Evolutionary conservation across 2,113 vertebrate species (phyloP), one percentile per base, ranked within the genome.

Genomic region (Lycocorax pyrrhopterus): DNA sequence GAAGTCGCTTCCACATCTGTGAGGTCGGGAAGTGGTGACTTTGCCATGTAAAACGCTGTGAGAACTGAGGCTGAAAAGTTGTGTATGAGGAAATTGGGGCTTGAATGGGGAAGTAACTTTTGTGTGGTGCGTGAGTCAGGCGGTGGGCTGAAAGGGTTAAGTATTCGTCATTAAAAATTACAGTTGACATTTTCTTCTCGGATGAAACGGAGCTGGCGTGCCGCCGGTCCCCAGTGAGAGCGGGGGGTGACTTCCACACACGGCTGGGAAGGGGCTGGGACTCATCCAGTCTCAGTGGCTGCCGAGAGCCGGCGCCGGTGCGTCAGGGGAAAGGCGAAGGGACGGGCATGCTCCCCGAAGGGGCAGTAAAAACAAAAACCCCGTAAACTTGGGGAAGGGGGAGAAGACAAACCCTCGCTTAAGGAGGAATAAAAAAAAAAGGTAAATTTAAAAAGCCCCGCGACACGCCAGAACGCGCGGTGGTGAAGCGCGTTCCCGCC

Each of bases 1-100:
- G 32, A 7, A 53, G 32, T 32, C 4, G 0, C 25, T 67, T 55
- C 29, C 78, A 33, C 12, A 13, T 7, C 51, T 6, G 7, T 4
- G 43, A 62, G 10, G 15, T 1, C 0, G 17, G 32, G 23, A 51
- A 78, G 66, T 0, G 5, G 29, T 8, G 39, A 27, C 35, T 52
- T 68, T 13, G 33, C 64, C 27, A 0, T 0, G 56, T 12, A 14
- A 78, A 85, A 44, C 4, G 3, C 67, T 33, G 44, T 27, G 56
- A 35, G 58, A 68, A 12, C 43, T 4, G 20, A 21, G 39, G 35
- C 29, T 35, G 56, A 17, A 43, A 77, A 88, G 56, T 47, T 49
- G 47, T 12, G 20, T 12, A 3, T 4, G 71, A 12, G 27, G 52
- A 79, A 75, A 75, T 13, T 2, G 59, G 27, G 29, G 49, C 51